Conservation (phyloP, 2,113 vertebrate species). For the Sialia sialis region DNA sequence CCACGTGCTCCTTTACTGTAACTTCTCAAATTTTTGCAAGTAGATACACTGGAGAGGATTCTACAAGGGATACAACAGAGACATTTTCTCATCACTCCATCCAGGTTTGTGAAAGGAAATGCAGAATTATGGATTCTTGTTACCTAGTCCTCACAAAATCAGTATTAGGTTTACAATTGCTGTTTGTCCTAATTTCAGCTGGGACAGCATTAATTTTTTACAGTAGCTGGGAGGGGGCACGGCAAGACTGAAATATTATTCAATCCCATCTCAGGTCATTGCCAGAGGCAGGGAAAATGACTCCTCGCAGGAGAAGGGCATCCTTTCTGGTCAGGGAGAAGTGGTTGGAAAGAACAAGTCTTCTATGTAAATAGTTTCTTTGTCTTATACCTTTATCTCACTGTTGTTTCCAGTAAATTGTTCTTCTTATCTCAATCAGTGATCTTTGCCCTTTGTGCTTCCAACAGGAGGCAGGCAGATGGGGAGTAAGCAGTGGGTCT, state of each 20-base stretch:
- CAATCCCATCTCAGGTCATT: not conserved
- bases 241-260: not conserved
- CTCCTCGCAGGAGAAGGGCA: not conserved
- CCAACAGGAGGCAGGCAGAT: not conserved
- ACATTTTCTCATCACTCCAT: not conserved
- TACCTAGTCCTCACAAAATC: not conserved
- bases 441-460: not conserved
- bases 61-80: not conserved
- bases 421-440: not conserved
- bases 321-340: not conserved
- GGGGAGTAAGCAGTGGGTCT: rapidly evolving
- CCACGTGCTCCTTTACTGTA: not conserved
- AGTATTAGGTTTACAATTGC: not conserved
- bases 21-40: not conserved
- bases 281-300: not conserved
- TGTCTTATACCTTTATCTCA: not conserved
- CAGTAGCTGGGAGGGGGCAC: not conserved
- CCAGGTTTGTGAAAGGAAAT: not conserved
- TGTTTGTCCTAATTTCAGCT: not conserved
- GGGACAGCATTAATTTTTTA: not conserved
- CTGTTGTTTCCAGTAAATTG: not conserved
- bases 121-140: not conserved
- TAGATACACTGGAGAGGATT: not conserved
- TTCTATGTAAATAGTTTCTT: not conserved
- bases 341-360: not conserved